Conservation (phyloP, 2,113 vertebrate genomes). For the Lonchura striata region DNA sequence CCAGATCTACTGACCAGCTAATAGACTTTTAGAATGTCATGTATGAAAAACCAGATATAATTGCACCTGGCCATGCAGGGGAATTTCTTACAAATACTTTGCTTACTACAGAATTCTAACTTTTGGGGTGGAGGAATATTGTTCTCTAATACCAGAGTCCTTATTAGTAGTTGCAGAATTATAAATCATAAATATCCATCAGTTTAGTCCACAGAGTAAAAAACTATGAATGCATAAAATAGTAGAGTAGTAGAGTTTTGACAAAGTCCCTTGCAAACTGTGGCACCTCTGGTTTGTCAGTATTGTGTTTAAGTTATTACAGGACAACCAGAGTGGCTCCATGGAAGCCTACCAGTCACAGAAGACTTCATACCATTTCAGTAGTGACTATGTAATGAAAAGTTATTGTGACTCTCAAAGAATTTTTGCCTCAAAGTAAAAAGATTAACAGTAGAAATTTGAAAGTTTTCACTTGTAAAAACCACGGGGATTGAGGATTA, state of each 20-base stretch:
- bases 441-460: not conserved
- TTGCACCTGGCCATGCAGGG: not conserved
- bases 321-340: not conserved
- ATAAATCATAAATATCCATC: not conserved
- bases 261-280: not conserved
- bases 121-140: not conserved
- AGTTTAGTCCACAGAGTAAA: not conserved
- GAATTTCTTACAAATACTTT: not conserved
- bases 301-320: not conserved
- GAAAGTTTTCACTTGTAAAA: not conserved
- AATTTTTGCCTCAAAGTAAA: not conserved
- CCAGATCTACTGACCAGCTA: not conserved
- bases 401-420: not conserved
- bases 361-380: not conserved
- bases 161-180: not conserved
- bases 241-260: not conserved
- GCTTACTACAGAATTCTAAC: not conserved
- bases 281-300: not conserved
- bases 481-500: not conserved
- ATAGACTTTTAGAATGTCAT: not conserved
- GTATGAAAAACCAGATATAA: not conserved
- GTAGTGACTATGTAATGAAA: not conserved
- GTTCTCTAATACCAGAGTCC: not conserved
- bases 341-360: not conserved
- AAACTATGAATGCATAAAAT: not conserved